Conservation (phyloP, 1,140 invertebrate species). For the Ips nitidus region DNA sequence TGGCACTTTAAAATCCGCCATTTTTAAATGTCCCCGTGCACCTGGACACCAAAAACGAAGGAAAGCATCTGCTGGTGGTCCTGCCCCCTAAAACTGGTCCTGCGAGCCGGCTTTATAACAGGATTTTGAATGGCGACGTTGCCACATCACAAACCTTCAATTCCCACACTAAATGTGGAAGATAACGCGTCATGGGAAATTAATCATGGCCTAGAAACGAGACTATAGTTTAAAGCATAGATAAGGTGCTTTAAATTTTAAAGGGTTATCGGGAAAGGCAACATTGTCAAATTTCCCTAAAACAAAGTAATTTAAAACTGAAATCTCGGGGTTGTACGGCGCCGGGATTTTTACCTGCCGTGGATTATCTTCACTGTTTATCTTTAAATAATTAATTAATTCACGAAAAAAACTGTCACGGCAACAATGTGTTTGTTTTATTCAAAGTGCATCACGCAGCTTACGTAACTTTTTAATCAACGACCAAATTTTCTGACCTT, state of each 20-base stretch:
- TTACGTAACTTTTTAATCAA: no score
- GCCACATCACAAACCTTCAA: not conserved
- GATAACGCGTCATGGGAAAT: no score
- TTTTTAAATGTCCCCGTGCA: constrained; percentile 23
- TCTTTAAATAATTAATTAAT: not conserved
- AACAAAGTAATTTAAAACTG: not conserved
- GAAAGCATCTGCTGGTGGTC: constrained; percentile 23
- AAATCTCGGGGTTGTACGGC: not conserved
- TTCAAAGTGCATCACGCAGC: not conserved
- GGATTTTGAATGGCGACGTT: constrained; percentile 12
- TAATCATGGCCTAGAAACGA: not conserved
- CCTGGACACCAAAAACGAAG: constrained; percentile 17
- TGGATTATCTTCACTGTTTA: not conserved
- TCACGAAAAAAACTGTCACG: not conserved
- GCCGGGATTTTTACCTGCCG: not conserved
- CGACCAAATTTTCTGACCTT: no score
- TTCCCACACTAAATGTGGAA: no score
- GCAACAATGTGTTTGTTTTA: not conserved
- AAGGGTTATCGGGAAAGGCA: not conserved
- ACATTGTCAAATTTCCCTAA: no score
- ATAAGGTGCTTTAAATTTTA: constrained; percentile 8
- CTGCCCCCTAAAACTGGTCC: constrained; percentile 32
- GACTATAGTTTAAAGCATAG: not conserved
- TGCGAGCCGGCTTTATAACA: constrained; percentile 22
- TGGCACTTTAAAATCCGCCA: constrained; percentile 25